Conservation (phyloP, 2,113 vertebrate genomes). For the Notarius lentiginosus region DNA sequence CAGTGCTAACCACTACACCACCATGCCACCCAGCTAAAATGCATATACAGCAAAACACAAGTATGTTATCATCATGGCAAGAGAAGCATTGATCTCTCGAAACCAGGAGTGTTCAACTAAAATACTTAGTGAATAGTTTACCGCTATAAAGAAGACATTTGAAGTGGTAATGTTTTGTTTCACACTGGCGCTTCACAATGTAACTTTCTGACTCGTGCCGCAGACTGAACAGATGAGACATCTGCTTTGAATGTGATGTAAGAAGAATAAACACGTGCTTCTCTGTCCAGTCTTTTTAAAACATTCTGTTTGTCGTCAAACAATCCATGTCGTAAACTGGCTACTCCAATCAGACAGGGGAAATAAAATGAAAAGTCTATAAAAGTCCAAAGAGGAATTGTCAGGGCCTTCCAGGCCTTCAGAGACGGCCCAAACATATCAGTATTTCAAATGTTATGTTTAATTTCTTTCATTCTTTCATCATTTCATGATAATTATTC, state of each 20-base stretch:
- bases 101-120: not conserved
- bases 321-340: not conserved
- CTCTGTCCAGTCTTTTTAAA: not conserved
- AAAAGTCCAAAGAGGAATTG: not conserved
- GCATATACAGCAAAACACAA: not conserved
- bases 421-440: too few relatives aligned
- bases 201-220: not conserved
- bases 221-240: not conserved
- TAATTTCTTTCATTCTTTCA: too few relatives aligned
- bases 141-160: not conserved
- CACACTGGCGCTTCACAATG: not conserved
- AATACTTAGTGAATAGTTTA: not conserved
- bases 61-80: not conserved
- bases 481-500: too few relatives aligned
- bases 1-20: too few relatives aligned
- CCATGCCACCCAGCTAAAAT: not conserved
- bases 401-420: too few relatives aligned
- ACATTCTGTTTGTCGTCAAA: not conserved
- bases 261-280: not conserved
- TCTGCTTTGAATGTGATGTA: not conserved
- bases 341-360: not conserved
- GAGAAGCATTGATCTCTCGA: not conserved
- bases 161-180: not conserved
- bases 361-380: not conserved
- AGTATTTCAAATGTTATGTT: too few relatives aligned